These are phyloP conservation scores for Brachyhypopomus gauderio DNA, from an alignment of 2,113 vertebrate genomes.

Conservation along the genomic window DNA sequence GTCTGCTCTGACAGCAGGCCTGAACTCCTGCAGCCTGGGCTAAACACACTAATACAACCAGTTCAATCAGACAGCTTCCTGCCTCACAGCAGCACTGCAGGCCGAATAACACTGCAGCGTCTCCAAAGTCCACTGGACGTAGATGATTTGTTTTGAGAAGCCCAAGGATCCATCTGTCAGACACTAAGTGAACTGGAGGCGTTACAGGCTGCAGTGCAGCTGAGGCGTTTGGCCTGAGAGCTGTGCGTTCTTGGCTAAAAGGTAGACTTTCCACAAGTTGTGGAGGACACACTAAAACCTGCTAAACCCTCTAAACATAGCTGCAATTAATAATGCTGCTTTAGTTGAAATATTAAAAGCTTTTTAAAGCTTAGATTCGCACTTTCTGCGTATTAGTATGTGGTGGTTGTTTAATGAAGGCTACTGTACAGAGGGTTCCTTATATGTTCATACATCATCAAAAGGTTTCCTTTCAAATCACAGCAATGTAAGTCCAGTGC, in stretches of 20 bases:
- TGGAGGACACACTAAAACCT: constrained; percentile 9
- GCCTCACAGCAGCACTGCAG: neutral
- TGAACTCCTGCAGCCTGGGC: neutral
- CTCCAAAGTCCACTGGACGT: neutral
- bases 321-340: constrained; percentile 6
- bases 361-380: neutral
- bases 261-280: neutral
- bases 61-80: neutral
- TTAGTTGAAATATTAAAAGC: neutral
- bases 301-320: neutral
- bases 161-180: constrained; percentile 8
- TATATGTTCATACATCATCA: neutral
- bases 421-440: neutral
- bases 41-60: neutral
- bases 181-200: constrained; percentile 24
- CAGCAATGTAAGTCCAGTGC: neutral
- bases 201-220: constrained; percentile 38
- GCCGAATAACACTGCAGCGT: neutral
- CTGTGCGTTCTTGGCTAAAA: constrained; percentile 40
- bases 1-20: neutral
- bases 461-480: neutral
- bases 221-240: constrained; percentile 39
- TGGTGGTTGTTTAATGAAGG: too few relatives aligned
- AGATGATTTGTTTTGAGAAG: constrained; percentile 24
- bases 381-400: neutral